Evolutionary conservation across 2,797 vertebrate species (phyloP).

Genomic region (Acrossocheilus fasciatus): DNA sequence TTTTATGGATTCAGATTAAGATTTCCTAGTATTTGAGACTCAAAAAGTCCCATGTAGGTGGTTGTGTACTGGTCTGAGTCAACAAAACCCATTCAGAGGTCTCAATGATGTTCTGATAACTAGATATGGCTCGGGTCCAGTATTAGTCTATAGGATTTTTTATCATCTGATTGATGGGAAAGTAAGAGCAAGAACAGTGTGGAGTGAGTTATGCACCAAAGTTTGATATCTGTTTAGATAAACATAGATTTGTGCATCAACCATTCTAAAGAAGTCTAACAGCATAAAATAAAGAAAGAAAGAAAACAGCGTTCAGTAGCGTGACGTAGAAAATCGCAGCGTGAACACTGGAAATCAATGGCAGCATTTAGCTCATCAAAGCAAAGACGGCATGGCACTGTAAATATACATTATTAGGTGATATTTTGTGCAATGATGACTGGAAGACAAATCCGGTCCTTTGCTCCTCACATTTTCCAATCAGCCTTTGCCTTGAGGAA

Average conservation of each 20-base stretch:
- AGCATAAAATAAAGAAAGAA: neutral
- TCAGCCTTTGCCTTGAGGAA: neutral
- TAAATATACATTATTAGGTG: constrained; percentile 24
- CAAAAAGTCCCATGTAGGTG: neutral
- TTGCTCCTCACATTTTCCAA: constrained; percentile 36
- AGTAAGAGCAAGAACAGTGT: neutral
- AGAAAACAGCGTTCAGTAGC: neutral
- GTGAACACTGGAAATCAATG: neutral
- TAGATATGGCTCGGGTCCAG: neutral
- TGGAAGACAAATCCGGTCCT: constrained; percentile 8
- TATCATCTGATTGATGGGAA: neutral
- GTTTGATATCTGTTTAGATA: neutral
- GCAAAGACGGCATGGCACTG: constrained; percentile 16
- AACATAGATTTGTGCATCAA: neutral
- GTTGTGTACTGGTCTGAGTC: neutral
- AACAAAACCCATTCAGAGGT: neutral
- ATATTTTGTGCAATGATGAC: neutral
- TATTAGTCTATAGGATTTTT: neutral
- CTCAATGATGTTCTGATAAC: neutral
- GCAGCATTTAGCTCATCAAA: constrained; percentile 11
- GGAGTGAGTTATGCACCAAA: neutral
- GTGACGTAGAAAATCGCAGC: neutral
- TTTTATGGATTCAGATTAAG: neutral
- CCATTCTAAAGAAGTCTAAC: too few species aligned
- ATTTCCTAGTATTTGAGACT: neutral